Evolutionary conservation across 1,140 invertebrate genomes (phyloP).

Genomic region (Andricus grossulariae): DNA sequence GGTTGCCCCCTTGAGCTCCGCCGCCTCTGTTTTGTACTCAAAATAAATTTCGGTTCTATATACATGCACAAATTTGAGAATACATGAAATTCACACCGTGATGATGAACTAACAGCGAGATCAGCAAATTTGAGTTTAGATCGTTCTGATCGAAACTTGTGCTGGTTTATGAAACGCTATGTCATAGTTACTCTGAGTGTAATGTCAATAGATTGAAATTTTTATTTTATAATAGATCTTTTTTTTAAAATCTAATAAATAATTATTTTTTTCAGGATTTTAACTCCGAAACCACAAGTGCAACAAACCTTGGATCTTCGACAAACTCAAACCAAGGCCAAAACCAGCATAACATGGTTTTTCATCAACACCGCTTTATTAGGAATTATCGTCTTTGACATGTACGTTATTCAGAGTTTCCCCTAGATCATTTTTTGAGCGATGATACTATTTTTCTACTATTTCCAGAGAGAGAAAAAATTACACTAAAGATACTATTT

Average conservation of each 20-base stretch:
- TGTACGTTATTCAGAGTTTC: slow-evolving; percentile 50
- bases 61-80: neutral
- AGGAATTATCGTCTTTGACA: slow-evolving; percentile 61
- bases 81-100: neutral
- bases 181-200: slow-evolving; percentile 27
- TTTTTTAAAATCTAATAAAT: neutral
- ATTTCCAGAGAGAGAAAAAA: no score
- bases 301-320: slow-evolving; percentile 62
- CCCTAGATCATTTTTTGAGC: no score
- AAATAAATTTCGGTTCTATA: no score
- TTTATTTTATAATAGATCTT: neutral
- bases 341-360: slow-evolving; percentile 65
- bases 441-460: no score
- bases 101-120: slow-evolving; percentile 21
- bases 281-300: slow-evolving; percentile 67
- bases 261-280: slow-evolving; percentile 52
- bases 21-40: no score
- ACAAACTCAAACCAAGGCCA: slow-evolving; percentile 61
- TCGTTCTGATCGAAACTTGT: slow-evolving; percentile 10
- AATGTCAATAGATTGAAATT: neutral
- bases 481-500: no score
- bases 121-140: slow-evolving; percentile 13
- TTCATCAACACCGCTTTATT: slow-evolving; percentile 62
- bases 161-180: neutral
- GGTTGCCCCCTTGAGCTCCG: no score